Conservation (phyloP, 2,888 invertebrate species). For the Autographa gamma region DNA sequence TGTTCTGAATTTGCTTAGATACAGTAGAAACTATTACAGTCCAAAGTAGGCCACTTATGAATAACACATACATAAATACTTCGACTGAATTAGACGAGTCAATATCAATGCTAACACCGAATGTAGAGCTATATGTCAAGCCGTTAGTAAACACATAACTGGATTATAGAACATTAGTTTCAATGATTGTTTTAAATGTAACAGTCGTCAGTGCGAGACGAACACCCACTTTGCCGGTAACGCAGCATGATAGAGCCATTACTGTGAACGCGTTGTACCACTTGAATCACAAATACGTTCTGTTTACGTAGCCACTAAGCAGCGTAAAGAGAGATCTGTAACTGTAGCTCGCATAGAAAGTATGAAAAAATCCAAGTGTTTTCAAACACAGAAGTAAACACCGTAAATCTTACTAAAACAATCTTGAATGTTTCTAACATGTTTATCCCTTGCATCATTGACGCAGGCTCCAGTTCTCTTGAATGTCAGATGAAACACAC, state of each 20-base stretch:
- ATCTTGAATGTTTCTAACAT: conserved; percentile 29
- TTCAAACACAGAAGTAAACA: conserved; percentile 23
- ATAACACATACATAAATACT: too few relatives aligned
- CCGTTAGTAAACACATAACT: neutral
- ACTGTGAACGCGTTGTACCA: conserved; percentile 17
- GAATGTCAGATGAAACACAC: conserved; percentile 50
- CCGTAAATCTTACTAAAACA: conserved; percentile 43
- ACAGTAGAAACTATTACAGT: too few relatives aligned
- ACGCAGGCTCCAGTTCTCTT: conserved; percentile 34
- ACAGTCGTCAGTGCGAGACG: neutral
- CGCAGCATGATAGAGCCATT: conserved; percentile 37
- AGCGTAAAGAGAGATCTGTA: conserved; percentile 51
- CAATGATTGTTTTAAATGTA: neutral
- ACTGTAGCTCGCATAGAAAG: conserved; percentile 43
- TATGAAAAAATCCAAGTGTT: conserved; percentile 34
- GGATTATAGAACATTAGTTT: neutral
- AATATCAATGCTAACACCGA: neutral
- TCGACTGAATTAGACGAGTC: neutral
- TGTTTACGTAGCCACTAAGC: conserved; percentile 41
- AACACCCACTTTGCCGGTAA: neutral
- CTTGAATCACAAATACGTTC: conserved; percentile 39
- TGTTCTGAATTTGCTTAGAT: too few relatives aligned
- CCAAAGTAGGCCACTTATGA: too few relatives aligned
- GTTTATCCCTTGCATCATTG: conserved; percentile 52
- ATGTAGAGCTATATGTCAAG: neutral